Evolutionary conservation across 1,140 invertebrate species (phyloP), one percentile per base, ranked within the genome.

Genomic region (Drosophila lowei): DNA sequence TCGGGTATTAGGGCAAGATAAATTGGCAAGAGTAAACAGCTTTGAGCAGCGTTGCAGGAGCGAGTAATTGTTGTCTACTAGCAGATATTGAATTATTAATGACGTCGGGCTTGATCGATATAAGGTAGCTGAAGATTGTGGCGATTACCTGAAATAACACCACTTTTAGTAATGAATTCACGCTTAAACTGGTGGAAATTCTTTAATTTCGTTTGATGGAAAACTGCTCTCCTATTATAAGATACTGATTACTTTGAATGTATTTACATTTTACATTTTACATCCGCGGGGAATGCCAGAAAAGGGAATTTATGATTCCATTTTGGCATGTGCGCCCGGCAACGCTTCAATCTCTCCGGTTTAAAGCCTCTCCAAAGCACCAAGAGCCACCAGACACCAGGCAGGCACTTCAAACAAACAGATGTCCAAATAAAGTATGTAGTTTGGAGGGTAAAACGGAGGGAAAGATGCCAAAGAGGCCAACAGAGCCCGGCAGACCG

Each of bases 401-500:
- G 48, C 46, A 38, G 58, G 44, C 67, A 81, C 77, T 81, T 86
- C 77, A 86, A 86, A 88, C 77, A 57, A 25, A 52, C 66, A 68
- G 64, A 68, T 68, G 66, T 70, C 77, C 57, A 66, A 85, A 88
- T 85, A 85, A 85, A 88, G 81, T 38, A 38, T 38, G 3, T 86
- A 86, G 83, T 86, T 88, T 65, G 65, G 67, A 88, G 63, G 54
- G 55, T 38, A 41, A 9, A 53, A 59, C 54, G 47, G 44, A 46
- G 68, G 57, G 58, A 50, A 46, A 72, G 34, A 23, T 9, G 9
- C 18, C 34, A 42, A 21, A 58, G 21, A 6, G 7, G 21, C 23
- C 5, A 4, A 2, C 7, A 30, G 6, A 30, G 28, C 6, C 6
- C 28, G 7, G 6, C 7, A 30, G 6, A 30, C 6, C 6, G 1